Evolutionary conservation across 1,140 invertebrate genomes (phyloP).

Genomic region (fruit fly (Drosophila melanogaster)): DNA sequence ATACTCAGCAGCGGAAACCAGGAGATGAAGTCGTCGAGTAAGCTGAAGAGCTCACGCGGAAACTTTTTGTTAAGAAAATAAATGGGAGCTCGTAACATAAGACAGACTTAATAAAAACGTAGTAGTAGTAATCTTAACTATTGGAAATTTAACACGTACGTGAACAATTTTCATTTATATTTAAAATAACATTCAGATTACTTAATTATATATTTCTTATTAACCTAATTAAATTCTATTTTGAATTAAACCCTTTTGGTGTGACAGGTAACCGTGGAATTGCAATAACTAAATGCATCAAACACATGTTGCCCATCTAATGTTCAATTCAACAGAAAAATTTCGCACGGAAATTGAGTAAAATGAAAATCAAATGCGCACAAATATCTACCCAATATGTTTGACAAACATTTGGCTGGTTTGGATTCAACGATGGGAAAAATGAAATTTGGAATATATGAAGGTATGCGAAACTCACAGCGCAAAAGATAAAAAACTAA

Average conservation of each 20-base stretch:
- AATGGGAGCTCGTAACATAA: background rate
- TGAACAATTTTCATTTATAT: too few species aligned
- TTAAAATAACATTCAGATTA: too few species aligned
- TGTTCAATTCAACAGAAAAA: background rate
- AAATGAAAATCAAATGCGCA: background rate
- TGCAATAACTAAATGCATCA: background rate
- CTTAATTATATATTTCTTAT: too few species aligned
- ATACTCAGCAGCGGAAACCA: background rate
- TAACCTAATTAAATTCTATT: background rate
- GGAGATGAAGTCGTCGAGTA: background rate
- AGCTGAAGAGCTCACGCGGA: background rate
- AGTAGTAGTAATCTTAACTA: too few species aligned
- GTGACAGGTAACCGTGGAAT: background rate
- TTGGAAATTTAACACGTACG: too few species aligned
- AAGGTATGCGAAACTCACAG: conserved; percentile 1
- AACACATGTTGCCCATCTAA: conserved; percentile 8
- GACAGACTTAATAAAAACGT: too few species aligned
- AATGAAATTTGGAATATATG: too few species aligned
- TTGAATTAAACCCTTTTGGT: background rate
- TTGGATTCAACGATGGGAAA: background rate
- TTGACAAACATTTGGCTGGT: conserved; percentile 11
- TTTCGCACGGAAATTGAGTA: background rate
- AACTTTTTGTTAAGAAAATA: background rate
- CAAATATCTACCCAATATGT: background rate
- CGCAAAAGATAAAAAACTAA: background rate